Evolutionary conservation across 2,113 vertebrate species (phyloP).

Genomic region (Toxotes chatareus): DNA sequence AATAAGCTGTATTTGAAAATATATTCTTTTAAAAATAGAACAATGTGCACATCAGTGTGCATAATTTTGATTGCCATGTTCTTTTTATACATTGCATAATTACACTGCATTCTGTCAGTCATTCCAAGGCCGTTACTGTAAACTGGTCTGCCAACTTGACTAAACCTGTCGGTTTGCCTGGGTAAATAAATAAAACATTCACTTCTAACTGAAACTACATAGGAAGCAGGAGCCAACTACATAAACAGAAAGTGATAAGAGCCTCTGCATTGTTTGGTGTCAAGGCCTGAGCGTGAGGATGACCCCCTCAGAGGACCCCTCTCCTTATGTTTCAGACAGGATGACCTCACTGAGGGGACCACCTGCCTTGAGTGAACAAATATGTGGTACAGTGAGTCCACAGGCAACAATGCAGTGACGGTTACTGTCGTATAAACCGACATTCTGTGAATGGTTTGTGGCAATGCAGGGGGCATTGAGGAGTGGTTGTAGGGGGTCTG

Average conservation of each 20-base stretch:
- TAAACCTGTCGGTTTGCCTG: too few relatives aligned
- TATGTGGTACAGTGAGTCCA: conserved; percentile 65
- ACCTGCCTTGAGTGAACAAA: conserved; percentile 74
- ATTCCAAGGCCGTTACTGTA: neutral
- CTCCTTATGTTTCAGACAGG: conserved; percentile 64
- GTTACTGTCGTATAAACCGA: conserved; percentile 73
- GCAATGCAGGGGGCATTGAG: conserved; percentile 47
- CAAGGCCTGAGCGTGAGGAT: conserved; percentile 35
- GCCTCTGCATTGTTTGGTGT: conserved; percentile 41
- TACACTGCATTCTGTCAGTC: neutral
- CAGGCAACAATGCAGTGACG: conserved; percentile 68
- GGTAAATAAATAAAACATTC: conserved; percentile 8
- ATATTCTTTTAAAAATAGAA: too few relatives aligned
- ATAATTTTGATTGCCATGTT: neutral
- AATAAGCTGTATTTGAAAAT: too few relatives aligned
- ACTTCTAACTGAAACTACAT: neutral
- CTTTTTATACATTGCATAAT: neutral
- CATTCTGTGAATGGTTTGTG: conserved; percentile 30
- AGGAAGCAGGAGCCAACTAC: neutral
- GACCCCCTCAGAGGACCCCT: conserved; percentile 43
- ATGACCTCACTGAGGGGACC: conserved; percentile 76
- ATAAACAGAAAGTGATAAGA: conserved; percentile 52
- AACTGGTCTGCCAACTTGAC: neutral
- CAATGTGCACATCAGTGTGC: neutral
- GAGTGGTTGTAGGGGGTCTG: conserved; percentile 68